These are phyloP conservation scores for Parotocinclus haroldoi DNA, from an alignment of 2,797 vertebrate genomes.

Conservation along the genomic window DNA sequence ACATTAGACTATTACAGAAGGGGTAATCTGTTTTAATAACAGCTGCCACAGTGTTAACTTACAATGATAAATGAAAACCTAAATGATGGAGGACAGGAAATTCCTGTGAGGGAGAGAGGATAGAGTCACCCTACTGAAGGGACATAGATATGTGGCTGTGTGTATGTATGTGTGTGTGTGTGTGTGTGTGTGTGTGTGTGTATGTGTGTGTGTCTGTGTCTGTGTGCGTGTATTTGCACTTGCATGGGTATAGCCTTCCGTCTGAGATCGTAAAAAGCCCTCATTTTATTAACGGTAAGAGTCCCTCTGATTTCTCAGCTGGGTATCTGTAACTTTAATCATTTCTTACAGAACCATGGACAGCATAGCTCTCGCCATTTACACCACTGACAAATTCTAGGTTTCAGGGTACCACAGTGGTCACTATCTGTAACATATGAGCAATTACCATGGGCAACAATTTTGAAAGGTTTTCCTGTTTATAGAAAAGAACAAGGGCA, in stretches of 20 bases:
- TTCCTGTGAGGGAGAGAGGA: constrained; percentile 68
- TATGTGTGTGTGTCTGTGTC: constrained; percentile 18
- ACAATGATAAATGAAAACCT: constrained; percentile 78
- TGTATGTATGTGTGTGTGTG: constrained; percentile 49
- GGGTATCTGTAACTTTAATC: constrained; percentile 62
- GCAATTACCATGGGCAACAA: too few species aligned
- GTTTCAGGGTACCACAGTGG: not conserved
- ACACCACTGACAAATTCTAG: not conserved
- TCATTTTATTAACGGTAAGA: constrained; percentile 12
- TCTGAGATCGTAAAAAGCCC: not conserved
- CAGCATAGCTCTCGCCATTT: constrained; percentile 50
- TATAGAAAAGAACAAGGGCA: too few species aligned
- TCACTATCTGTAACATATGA: not conserved
- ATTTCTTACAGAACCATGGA: constrained; percentile 74
- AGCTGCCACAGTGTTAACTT: constrained; percentile 77
- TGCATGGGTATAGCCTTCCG: constrained; percentile 25
- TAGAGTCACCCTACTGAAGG: constrained; percentile 61
- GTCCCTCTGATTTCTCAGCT: constrained; percentile 14
- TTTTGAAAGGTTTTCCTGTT: too few species aligned
- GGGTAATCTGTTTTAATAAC: constrained; percentile 81
- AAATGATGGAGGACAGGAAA: constrained; percentile 77
- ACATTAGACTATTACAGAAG: constrained; percentile 74
- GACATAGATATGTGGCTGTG: constrained; percentile 61
- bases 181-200: constrained; percentile 37
- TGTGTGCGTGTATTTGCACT: constrained; percentile 32